Evolutionary conservation across 2,797 vertebrate genomes (phyloP).

Genomic region (Sebastiscus albofasciatus): DNA sequence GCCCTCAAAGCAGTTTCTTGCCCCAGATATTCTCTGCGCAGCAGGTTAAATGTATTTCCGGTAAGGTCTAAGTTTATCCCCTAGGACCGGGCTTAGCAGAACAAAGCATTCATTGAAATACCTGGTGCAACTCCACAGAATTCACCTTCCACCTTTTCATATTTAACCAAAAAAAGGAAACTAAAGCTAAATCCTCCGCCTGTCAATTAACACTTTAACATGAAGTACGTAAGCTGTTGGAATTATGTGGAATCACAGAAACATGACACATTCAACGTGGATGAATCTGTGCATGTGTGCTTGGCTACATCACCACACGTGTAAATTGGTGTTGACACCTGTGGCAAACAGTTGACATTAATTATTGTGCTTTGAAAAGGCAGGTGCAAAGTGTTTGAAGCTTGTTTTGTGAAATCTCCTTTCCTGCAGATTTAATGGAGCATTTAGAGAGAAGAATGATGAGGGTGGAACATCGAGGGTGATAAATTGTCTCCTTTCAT

Average conservation of each 20-base stretch:
- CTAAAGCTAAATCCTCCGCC: neutral
- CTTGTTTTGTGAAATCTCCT: constrained; percentile 26
- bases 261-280: neutral
- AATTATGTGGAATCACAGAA: neutral
- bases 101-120: constrained; percentile 53
- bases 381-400: constrained; percentile 19
- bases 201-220: neutral
- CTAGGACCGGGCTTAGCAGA: constrained; percentile 45
- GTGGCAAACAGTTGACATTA: constrained; percentile 14
- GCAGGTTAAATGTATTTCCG: constrained; percentile 66
- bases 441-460: constrained; percentile 16
- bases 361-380: constrained; percentile 36
- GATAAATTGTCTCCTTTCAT: constrained; percentile 42
- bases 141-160: neutral
- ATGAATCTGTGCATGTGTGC: neutral
- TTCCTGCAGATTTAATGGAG: constrained; percentile 29
- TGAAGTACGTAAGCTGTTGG: neutral
- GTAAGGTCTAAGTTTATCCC: constrained; percentile 50
- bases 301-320: neutral
- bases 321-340: constrained; percentile 32
- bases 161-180: neutral
- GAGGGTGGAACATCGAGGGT: constrained; percentile 10
- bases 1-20: constrained; percentile 48
- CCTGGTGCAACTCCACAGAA: neutral
- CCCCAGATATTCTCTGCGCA: constrained; percentile 51